Percentiles rank a stretch among this genome's conserved stretches.
Conservation (phyloP, 1,140 invertebrate species). For the Leptoteleia sp. region DNA sequence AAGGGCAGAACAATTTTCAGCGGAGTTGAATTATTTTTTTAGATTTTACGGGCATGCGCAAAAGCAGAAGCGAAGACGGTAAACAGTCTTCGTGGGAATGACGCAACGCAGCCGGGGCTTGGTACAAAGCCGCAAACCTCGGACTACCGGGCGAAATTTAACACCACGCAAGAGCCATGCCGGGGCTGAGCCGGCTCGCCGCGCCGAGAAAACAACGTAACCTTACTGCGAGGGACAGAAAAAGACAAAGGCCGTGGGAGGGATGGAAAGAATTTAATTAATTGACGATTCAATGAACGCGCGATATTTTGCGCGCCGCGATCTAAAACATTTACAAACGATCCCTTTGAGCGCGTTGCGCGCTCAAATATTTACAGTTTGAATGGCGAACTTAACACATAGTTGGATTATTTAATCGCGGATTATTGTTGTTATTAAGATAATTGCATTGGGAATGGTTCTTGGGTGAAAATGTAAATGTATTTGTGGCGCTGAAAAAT, state of each 20-base stretch:
- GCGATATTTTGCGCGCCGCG: conserved; percentile 9
- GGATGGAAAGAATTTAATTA: conserved; percentile 39
- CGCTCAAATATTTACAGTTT: too few species aligned
- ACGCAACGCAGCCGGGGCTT: conserved; percentile 28
- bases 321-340: conserved; percentile 30
- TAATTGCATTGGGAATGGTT: too few species aligned
- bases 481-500: too few species aligned
- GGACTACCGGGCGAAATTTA: conserved; percentile 60
- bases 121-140: conserved; percentile 56
- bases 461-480: too few species aligned
- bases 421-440: too few species aligned
- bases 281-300: conserved; percentile 39
- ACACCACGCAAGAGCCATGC: conserved; percentile 39
- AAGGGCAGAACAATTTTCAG: too few species aligned
- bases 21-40: too few species aligned
- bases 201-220: conserved; percentile 30
- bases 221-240: conserved; percentile 19
- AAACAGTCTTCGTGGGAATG: conserved; percentile 64
- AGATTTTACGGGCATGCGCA: conserved; percentile 7
- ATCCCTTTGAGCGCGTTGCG: not conserved
- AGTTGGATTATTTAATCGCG: too few species aligned
- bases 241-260: conserved; percentile 15
- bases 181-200: conserved; percentile 7
- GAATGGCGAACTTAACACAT: too few species aligned
- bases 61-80: conserved; percentile 41